Percentiles rank a stretch among this genome's conserved stretches.
Evolutionary conservation across 1,140 invertebrate genomes (phyloP).

Genomic region (Anastrepha ludens): DNA sequence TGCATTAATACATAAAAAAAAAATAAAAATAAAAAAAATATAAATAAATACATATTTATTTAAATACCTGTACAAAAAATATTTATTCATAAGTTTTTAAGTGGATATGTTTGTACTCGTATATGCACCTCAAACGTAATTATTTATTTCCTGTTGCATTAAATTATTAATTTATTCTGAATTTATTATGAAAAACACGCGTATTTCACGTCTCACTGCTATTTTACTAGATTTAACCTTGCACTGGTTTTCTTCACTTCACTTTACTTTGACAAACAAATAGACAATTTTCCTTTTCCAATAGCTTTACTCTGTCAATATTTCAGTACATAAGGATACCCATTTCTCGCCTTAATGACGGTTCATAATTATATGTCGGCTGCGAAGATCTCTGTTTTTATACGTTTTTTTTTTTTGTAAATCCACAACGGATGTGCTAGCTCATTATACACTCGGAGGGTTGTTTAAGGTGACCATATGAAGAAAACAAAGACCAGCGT

Average conservation of each 20-base stretch:
- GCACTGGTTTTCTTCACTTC: not conserved
- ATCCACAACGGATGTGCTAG: conserved; percentile 3
- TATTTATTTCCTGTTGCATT: conserved; percentile 39
- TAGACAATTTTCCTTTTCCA: not conserved
- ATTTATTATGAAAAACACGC: not conserved
- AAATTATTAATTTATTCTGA: not conserved
- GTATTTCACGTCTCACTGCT: not conserved
- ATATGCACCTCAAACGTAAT: not conserved
- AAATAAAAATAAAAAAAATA: too few relatives aligned
- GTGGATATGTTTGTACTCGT: not conserved
- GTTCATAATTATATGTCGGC: conserved; percentile 1
- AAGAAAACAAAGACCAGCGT: not conserved
- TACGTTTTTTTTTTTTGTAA: not conserved
- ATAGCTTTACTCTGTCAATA: not conserved
- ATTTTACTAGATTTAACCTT: not conserved
- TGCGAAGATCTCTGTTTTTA: not conserved
- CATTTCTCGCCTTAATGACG: not conserved
- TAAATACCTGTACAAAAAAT: too few relatives aligned
- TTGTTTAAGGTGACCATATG: conserved; percentile 18
- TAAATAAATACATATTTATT: too few relatives aligned
- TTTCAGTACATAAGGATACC: not conserved
- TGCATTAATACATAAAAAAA: not conserved
- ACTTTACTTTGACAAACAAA: not conserved
- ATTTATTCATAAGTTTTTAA: too few relatives aligned
- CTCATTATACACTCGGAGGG: not conserved